Evolutionary conservation across 2,888 invertebrate genomes (phyloP).

Genomic region (Caenorhabditis angaria): DNA sequence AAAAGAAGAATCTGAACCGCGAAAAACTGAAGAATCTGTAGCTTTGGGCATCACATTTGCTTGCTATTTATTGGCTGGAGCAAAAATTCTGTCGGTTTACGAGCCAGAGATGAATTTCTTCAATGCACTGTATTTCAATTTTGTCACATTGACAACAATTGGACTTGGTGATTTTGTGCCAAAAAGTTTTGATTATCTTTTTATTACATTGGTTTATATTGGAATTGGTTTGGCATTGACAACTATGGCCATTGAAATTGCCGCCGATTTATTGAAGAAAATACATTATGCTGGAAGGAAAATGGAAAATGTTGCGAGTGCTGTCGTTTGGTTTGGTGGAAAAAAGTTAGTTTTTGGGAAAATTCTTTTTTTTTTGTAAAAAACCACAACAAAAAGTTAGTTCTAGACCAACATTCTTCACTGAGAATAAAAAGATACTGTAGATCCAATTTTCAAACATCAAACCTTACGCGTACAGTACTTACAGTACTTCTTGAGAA

Average conservation of each 20-base stretch:
- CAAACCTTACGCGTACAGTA: too few species aligned
- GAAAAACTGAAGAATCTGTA: slow-evolving; percentile 59
- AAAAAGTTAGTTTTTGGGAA: slow-evolving; percentile 52
- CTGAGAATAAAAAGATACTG: too few species aligned
- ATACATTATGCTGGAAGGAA: slow-evolving; percentile 67
- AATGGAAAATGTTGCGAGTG: slow-evolving; percentile 66
- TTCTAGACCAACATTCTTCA: too few species aligned
- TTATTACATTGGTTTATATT: slow-evolving; percentile 62
- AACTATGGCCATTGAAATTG: slow-evolving; percentile 67
- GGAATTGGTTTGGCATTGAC: slow-evolving; percentile 66
- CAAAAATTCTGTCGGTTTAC: slow-evolving; percentile 61
- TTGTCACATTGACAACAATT: slow-evolving; percentile 67
- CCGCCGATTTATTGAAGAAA: slow-evolving; percentile 64
- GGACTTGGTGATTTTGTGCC: slow-evolving; percentile 69
- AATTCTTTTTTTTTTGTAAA: slow-evolving; percentile 8
- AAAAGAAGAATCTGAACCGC: slow-evolving; percentile 23
- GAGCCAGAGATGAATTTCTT: slow-evolving; percentile 70
- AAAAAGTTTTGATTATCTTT: slow-evolving; percentile 64
- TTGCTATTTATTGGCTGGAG: slow-evolving; percentile 62
- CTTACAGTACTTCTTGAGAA: too few species aligned
- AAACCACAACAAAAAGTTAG: too few species aligned
- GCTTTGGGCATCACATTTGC: slow-evolving; percentile 58
- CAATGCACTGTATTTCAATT: slow-evolving; percentile 69
- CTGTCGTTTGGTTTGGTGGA: slow-evolving; percentile 70
- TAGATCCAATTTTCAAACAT: too few species aligned